These are phyloP conservation scores for Muraenolepis orangiensis DNA, from an alignment of 2,797 vertebrate species.

Conservation along the genomic window DNA sequence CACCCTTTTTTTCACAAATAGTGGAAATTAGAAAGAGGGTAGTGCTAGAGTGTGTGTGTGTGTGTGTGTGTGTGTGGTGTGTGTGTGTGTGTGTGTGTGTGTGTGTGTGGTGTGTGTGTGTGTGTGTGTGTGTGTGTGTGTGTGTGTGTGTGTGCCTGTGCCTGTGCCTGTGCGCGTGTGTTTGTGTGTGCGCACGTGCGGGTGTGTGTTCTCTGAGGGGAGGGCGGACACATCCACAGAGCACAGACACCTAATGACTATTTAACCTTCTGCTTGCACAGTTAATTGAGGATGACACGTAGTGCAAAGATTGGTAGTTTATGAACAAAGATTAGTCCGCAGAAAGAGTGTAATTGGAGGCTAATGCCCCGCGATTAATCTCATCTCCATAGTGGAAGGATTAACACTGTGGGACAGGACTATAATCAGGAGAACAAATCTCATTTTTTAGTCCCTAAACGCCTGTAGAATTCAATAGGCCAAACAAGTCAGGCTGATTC, in stretches of 20 bases:
- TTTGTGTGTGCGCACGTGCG: slow-evolving; percentile 6
- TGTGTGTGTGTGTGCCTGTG: too few relatives aligned
- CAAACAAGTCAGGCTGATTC: slow-evolving; percentile 39
- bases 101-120: too few relatives aligned
- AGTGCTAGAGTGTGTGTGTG: too few relatives aligned
- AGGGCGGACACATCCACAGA: slow-evolving; percentile 41
- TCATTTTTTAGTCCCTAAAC: too few relatives aligned
- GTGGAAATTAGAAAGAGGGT: too few relatives aligned
- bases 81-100: too few relatives aligned
- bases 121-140: too few relatives aligned
- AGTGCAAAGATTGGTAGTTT: slow-evolving; percentile 20
- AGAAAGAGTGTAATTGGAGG: slow-evolving; percentile 57
- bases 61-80: too few relatives aligned
- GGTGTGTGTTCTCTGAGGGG: slow-evolving; percentile 16
- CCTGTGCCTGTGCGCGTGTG: not conserved
- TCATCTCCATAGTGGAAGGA: slow-evolving; percentile 55
- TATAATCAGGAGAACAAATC: slow-evolving; percentile 65
- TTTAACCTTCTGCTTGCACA: slow-evolving; percentile 63
- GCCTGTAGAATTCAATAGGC: slow-evolving; percentile 37
- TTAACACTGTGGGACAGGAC: slow-evolving; percentile 56
- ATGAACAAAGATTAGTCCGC: slow-evolving; percentile 45
- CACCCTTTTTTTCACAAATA: too few relatives aligned
- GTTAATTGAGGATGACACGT: slow-evolving; percentile 65
- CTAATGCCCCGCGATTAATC: slow-evolving; percentile 66
- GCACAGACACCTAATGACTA: slow-evolving; percentile 60